Evolutionary conservation across 1,140 invertebrate genomes (phyloP).

Genomic region (Littorina saxatilis): DNA sequence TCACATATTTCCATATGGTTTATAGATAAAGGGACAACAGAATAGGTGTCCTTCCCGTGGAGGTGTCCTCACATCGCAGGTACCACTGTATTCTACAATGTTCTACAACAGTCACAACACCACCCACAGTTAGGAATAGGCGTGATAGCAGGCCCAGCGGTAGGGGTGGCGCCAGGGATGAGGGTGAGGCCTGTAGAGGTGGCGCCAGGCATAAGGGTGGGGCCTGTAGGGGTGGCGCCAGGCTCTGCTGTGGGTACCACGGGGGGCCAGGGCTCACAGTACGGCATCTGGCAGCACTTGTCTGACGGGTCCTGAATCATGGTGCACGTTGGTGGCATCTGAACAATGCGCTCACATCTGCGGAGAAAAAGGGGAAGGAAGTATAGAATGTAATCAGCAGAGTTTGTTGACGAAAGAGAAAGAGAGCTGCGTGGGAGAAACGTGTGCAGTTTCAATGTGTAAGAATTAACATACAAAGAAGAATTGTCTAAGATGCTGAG

Average conservation of each 20-base stretch:
- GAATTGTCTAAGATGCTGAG: too few species aligned
- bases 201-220: conserved; percentile 29
- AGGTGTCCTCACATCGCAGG: too few species aligned
- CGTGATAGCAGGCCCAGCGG: too few species aligned
- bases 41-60: too few species aligned
- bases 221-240: conserved; percentile 32
- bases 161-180: conserved; percentile 31
- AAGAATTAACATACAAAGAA: too few species aligned
- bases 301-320: conserved; percentile 56
- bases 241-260: conserved; percentile 35
- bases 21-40: too few species aligned
- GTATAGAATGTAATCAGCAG: too few species aligned
- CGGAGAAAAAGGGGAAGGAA: conserved; percentile 20
- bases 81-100: background rate
- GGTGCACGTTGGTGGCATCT: conserved; percentile 55
- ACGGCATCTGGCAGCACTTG: conserved; percentile 59
- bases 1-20: too few species aligned
- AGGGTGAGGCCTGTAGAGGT: conserved; percentile 30
- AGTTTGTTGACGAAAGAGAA: too few species aligned
- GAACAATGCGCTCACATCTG: conserved; percentile 55
- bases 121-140: background rate
- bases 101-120: background rate
- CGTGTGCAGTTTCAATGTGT: too few species aligned
- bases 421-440: too few species aligned
- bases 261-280: conserved; percentile 44